A percentile compares a stretch with the other conserved stretches of the same genome.
These are phyloP conservation scores for Gnathonemus echidnorhynchus DNA, from an alignment of 2,113 vertebrate species.

Conservation along the genomic window DNA sequence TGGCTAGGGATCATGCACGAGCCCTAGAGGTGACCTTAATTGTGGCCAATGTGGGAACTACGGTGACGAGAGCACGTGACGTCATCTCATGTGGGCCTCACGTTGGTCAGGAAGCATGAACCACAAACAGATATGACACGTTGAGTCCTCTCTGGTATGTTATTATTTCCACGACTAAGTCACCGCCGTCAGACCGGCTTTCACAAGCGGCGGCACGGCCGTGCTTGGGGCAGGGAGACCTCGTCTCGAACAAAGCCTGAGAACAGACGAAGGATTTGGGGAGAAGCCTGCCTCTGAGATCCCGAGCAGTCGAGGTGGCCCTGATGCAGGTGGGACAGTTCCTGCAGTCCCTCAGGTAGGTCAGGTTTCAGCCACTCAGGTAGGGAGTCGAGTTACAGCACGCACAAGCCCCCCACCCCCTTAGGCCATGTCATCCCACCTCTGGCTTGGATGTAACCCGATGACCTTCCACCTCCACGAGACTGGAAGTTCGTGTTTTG, in stretches of 20 bases:
- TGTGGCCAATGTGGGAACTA: background rate
- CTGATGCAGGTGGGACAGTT: background rate
- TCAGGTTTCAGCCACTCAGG: background rate
- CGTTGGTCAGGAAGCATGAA: background rate
- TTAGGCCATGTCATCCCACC: background rate
- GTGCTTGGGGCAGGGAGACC: background rate
- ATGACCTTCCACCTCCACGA: background rate
- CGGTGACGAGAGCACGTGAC: background rate
- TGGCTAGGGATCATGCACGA: background rate
- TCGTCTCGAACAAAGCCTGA: background rate
- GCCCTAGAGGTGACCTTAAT: background rate
- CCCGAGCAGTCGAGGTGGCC: background rate
- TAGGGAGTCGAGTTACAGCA: background rate
- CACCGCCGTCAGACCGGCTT: background rate
- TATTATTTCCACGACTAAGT: background rate
- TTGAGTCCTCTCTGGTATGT: background rate
- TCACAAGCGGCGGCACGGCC: background rate
- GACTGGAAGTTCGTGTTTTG: slow-evolving; percentile 4
- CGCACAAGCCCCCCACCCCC: background rate
- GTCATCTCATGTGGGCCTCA: background rate
- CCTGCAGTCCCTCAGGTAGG: background rate
- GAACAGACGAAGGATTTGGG: background rate
- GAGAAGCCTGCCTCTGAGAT: background rate
- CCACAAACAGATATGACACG: background rate
- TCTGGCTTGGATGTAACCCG: background rate